Percentiles rank a stretch among this genome's conserved stretches.
These are phyloP conservation scores for Aurelia sp. DNA, from an alignment of 30 jellyfish, hydroid and myxozoan genomes.

Conservation along the genomic window DNA sequence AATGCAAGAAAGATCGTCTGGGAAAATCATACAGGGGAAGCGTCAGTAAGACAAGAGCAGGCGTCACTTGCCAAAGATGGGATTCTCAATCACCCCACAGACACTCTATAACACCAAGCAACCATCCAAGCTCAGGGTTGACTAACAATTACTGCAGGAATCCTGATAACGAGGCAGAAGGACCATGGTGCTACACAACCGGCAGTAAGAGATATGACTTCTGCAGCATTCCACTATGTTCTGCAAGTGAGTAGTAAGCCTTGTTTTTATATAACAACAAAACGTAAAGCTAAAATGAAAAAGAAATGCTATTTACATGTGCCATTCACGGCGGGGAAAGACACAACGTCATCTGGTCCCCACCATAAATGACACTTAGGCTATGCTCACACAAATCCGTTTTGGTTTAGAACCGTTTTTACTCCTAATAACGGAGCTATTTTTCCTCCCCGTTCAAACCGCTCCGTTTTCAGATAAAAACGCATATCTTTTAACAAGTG, in stretches of 20 bases:
- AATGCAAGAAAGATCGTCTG: not conserved
- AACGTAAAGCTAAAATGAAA: too few relatives aligned
- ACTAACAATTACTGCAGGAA: constrained; percentile 46
- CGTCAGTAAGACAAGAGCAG: constrained; percentile 1
- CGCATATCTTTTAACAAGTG: too few relatives aligned
- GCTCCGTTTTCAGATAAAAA: too few relatives aligned
- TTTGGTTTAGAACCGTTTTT: too few relatives aligned
- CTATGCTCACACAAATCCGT: too few relatives aligned
- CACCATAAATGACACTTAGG: too few relatives aligned
- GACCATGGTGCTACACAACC: constrained; percentile 72
- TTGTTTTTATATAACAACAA: too few relatives aligned
- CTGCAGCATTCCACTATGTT: constrained; percentile 37
- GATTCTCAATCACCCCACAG: constrained; percentile 21
- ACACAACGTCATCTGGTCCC: too few relatives aligned
- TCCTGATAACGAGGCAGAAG: constrained; percentile 59
- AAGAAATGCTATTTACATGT: too few relatives aligned
- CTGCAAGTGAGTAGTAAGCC: not conserved
- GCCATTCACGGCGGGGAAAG: too few relatives aligned
- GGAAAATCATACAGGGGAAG: constrained; percentile 26
- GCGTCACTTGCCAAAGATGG: constrained; percentile 24
- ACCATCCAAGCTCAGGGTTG: constrained; percentile 13
- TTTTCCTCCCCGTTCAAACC: too few relatives aligned
- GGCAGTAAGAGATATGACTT: constrained; percentile 27
- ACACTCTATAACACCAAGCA: not conserved
- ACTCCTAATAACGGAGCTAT: too few relatives aligned